Conservation (phyloP, 2,888 invertebrate genomes). For the Nezara viridula region DNA sequence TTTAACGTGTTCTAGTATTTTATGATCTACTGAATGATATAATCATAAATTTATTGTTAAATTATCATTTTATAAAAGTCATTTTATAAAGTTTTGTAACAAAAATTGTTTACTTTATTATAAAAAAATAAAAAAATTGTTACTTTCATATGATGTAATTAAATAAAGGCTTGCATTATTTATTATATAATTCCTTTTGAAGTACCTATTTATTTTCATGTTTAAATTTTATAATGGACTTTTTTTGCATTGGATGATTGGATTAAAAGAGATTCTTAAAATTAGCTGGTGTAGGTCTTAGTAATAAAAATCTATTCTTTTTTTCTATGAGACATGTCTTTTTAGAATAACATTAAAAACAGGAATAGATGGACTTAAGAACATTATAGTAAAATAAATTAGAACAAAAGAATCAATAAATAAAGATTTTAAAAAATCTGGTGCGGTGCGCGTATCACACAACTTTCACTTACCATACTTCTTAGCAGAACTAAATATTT, state of each 20-base stretch:
- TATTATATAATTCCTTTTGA: background rate
- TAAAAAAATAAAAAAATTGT: slow-evolving; percentile 13
- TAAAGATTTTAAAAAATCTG: too few relatives aligned
- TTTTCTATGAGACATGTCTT: too few relatives aligned
- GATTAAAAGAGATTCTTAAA: too few relatives aligned
- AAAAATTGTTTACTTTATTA: slow-evolving; percentile 23
- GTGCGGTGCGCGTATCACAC: too few relatives aligned
- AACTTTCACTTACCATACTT: too few relatives aligned
- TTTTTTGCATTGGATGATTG: background rate
- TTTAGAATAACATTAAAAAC: too few relatives aligned
- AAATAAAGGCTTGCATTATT: slow-evolving; percentile 6
- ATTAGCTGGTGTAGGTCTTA: too few relatives aligned
- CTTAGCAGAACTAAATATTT: too few relatives aligned
- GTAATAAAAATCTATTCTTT: too few relatives aligned
- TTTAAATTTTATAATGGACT: background rate
- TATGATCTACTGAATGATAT: slow-evolving; percentile 16
- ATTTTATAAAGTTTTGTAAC: slow-evolving; percentile 27
- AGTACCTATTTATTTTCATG: background rate
- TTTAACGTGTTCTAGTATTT: slow-evolving; percentile 22
- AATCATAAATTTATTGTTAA: slow-evolving; percentile 42
- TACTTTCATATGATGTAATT: slow-evolving; percentile 5
- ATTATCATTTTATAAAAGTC: slow-evolving; percentile 20
- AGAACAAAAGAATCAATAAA: too few relatives aligned
- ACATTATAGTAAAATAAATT: too few relatives aligned
- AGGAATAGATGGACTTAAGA: too few relatives aligned